Conservation (phyloP, 2,113 vertebrate genomes). For the Forbesichthys papilliferus region DNA sequence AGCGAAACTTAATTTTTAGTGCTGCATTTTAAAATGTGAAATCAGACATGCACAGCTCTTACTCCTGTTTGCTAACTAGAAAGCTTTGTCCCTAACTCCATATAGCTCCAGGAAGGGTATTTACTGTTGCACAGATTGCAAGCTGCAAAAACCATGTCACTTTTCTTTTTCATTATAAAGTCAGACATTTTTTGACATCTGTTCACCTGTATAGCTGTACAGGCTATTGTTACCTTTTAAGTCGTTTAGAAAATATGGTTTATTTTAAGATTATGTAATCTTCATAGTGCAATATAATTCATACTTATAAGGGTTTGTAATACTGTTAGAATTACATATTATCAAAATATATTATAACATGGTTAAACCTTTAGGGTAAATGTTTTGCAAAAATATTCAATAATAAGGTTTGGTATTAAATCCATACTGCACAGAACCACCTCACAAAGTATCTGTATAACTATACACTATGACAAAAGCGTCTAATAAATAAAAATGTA, state of each 20-base stretch:
- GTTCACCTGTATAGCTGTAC: not conserved
- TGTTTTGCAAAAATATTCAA: no score
- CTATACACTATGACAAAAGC: no score
- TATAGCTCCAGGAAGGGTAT: not conserved
- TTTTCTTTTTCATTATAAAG: not conserved
- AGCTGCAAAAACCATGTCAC: not conserved
- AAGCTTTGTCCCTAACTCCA: not conserved
- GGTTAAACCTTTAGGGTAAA: no score
- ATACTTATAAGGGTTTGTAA: not conserved
- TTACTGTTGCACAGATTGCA: not conserved
- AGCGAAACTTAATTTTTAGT: not conserved
- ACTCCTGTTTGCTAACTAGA: no score
- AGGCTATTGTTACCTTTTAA: no score
- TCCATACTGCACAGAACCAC: no score
- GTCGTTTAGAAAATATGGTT: no score
- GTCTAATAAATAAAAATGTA: no score
- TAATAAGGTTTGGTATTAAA: no score
- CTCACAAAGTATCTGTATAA: no score
- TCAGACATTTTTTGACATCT: not conserved
- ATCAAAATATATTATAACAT: no score
- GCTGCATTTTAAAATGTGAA: not conserved
- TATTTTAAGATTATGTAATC: no score
- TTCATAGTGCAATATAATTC: not conserved
- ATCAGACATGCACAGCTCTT: not conserved
- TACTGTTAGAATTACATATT: not conserved